Evolutionary conservation across 2,797 vertebrate genomes (phyloP).

Genomic region (Balearica regulorum): DNA sequence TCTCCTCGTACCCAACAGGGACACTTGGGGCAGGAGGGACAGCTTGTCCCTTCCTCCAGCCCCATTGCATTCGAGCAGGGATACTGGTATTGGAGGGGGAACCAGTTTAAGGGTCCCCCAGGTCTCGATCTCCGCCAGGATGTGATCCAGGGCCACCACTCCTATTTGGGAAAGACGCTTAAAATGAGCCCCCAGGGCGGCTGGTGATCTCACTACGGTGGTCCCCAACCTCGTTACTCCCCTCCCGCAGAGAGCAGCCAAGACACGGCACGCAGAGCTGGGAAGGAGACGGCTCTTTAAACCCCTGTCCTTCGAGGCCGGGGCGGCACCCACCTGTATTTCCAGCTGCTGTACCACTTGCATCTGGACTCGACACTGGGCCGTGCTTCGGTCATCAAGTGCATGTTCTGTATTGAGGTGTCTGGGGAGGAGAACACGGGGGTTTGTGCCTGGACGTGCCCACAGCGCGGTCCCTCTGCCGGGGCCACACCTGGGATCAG

Average conservation of each 20-base stretch:
- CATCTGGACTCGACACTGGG: conserved; percentile 99
- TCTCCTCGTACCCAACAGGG: background rate
- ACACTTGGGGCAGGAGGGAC: background rate
- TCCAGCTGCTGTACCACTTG: conserved; percentile 99
- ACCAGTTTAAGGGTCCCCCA: background rate
- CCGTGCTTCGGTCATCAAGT: conserved; percentile 97
- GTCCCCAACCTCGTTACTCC: rapidly evolving
- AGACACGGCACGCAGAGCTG: rapidly evolving
- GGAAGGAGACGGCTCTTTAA: background rate
- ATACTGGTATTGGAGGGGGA: background rate
- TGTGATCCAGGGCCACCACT: background rate
- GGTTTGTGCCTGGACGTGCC: background rate
- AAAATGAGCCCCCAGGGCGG: background rate
- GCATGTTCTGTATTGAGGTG: conserved; percentile 99
- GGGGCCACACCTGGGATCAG: background rate
- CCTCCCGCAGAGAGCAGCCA: background rate
- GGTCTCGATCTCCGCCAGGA: background rate
- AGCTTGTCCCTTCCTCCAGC: background rate
- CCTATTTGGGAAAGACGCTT: background rate
- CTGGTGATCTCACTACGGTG: rapidly evolving
- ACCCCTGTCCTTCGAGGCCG: rapidly evolving
- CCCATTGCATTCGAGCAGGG: background rate
- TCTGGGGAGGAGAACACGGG: conserved; percentile 64
- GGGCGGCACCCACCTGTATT: conserved; percentile 86
- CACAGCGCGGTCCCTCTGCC: rapidly evolving